Base-by-base conservation (phyloP, 2,888 invertebrate genomes). In the Sphaeridia pumilis region DNA sequence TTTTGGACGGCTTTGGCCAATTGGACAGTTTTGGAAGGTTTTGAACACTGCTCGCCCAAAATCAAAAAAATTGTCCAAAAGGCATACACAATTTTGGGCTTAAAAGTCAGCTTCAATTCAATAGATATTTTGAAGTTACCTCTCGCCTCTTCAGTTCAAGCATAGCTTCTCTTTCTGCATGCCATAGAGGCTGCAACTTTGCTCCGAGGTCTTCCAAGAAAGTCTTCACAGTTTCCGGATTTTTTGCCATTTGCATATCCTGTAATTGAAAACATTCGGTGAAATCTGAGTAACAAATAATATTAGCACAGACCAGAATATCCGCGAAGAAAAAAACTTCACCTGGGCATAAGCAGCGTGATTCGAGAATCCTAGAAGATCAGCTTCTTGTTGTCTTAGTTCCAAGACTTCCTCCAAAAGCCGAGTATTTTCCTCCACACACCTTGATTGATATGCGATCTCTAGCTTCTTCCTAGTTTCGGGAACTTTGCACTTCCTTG, bases 201-300 rank as follows among this genome's bases (percentile, higher is more conserved):
- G 59, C 59, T 7, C 68, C 65, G 31, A 75, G 65, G 35, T 71
- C 70, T 5, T 58, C 55, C 22, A 74, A 67, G 63, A 75, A 75
- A n/a, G 64, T 64, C 2, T 63, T 56, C 3, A 75, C 74, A 38
- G 56, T 68, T 42, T 70, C 69, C 4, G 72, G 69, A 45, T 65
- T 68, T 57, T 74, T 73, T 1, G 74, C 73, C 74, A 75, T 75
- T 20, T 71, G 64, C 67, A 73, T 69, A 56, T 74, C 73, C 22
- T 72, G 49, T 27, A 41, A 22, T 26, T 12, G 5, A 43, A 43
- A n/a, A 12, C 20, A 22, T 22, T 7, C n/a, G 17, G 20, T 31
- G 31, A 7, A 31, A n/a, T n/a, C n/a, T n/a, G n/a, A n/a, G n/a
- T n/a, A n/a, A n/a, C n/a, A n/a, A n/a, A n/a, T n/a, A 31, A 31